Base-by-base conservation (phyloP, 2,888 invertebrate species). In the Eilema depressum region DNA sequence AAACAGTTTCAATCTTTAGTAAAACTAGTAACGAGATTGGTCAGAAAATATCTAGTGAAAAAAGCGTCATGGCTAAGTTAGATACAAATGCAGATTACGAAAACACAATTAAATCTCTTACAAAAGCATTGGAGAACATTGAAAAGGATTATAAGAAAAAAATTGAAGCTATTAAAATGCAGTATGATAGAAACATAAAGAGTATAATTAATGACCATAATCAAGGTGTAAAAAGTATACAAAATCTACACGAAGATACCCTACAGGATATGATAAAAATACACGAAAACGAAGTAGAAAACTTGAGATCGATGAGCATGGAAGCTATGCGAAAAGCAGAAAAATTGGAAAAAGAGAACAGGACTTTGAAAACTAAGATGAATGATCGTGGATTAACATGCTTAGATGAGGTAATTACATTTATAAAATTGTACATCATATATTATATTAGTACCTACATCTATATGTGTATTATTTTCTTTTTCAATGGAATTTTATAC, bases 181-280 rank as follows among this genome's bases (percentile, higher is more conserved):
- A 96, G 80, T 96, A 96, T 76, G 96, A 96, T 53, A 91, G 86
- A 76, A 95, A 96, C 67, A 93, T 96, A 63, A 95, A 95, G 80
- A 94, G 89, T 74, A 91, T 96, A 69, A 89, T 96, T 30, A 95
- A 94, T 69, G 94, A 96, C 80, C 96, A 96, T 77, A 95, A 95
- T 81, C 92, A 93, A 75, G 96, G 96, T n/a, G 95, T 96, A 5
- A 92, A 91, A 76, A 95, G 92, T 77, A 91, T 96, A 80, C 96
- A 96, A 85, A 90, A 88, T 74, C 89, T 96, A 41, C 96, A 96
- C 53, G 96, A 96, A 82, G 95, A 96, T 78, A 90, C 93, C 1
- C 78, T 96, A 26, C 89, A 92, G 69, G 95, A 96, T 62, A 87
- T 96, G 59, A 90, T 92, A 62, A 92, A 91, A 73, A 89, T 91